A percentile compares a stretch with the other conserved stretches of the same genome.
phyloP scores from a whole-genome alignment of 1,140 invertebrate genomes.

The Pseudomyrmex dendroicus region DNA sequence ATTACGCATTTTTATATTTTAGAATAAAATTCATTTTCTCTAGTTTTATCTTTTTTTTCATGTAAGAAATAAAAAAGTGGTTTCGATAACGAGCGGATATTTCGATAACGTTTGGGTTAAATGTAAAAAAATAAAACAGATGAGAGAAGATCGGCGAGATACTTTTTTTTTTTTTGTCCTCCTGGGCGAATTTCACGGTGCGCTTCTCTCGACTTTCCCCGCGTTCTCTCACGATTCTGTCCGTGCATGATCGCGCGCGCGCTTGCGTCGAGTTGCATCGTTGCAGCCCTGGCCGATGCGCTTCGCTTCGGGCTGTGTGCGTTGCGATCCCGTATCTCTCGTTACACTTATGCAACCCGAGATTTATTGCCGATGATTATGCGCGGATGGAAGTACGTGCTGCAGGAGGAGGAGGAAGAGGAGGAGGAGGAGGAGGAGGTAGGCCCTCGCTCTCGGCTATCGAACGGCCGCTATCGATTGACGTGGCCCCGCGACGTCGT shows the following conservation, averaged over 20 bases:
- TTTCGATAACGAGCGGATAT: too few species aligned
- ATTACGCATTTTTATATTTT: neutral
- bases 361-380: conserved; percentile 83
- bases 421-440: conserved; percentile 62
- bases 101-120: too few species aligned
- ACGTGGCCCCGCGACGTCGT: conserved; percentile 72
- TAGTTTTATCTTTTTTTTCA: too few species aligned
- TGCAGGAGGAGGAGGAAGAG: conserved; percentile 65
- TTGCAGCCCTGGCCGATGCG: conserved; percentile 26
- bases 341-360: conserved; percentile 85
- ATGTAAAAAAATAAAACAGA: too few species aligned
- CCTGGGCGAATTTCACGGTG: conserved; percentile 29
- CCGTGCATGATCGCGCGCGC: conserved; percentile 45
- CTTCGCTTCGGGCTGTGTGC: conserved; percentile 82
- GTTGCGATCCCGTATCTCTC: conserved; percentile 85
- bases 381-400: conserved; percentile 80
- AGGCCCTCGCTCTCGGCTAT: conserved; percentile 72
- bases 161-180: neutral
- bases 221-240: conserved; percentile 53
- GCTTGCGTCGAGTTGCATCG: conserved; percentile 29
- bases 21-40: neutral
- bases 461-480: conserved; percentile 79
- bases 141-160: too few species aligned
- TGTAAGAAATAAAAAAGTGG: too few species aligned
- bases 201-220: conserved; percentile 35